Conservation (phyloP, 92 coral and sea anemone species). For the Plumapathes pennacea region DNA sequence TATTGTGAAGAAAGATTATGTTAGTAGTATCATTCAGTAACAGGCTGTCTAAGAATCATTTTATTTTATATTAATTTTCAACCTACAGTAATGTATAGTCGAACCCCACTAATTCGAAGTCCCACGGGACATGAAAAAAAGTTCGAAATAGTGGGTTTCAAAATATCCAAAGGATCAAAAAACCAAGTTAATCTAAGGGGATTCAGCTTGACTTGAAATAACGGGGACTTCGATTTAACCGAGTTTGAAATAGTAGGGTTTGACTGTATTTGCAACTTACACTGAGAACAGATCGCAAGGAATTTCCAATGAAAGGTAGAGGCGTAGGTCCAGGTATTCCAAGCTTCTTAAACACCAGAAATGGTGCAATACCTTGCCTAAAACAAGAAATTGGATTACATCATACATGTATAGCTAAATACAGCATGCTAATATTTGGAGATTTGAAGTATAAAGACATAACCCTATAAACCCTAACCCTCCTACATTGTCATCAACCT, state of each 20-base stretch:
- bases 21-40: neutral
- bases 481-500: no score
- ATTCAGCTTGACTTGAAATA: neutral
- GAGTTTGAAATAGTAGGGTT: neutral
- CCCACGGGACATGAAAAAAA: no score
- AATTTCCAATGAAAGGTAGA: slow-evolving; percentile 19
- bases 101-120: no score
- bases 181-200: neutral
- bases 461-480: no score
- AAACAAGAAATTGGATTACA: no score
- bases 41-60: neutral
- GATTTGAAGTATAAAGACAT: no score
- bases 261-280: slow-evolving; percentile 1
- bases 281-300: neutral
- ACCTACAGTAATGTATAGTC: no score
- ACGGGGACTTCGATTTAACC: neutral
- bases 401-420: no score
- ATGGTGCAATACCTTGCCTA: slow-evolving; percentile 16
- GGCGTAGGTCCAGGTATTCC: slow-evolving; percentile 39
- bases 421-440: no score
- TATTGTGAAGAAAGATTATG: neutral
- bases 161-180: neutral
- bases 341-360: slow-evolving; percentile 10
- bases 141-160: no score
- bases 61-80: neutral